Percentiles rank a stretch among this genome's conserved stretches.
Conservation (phyloP, 2,888 invertebrate species). For the Antheraea assamensis region DNA sequence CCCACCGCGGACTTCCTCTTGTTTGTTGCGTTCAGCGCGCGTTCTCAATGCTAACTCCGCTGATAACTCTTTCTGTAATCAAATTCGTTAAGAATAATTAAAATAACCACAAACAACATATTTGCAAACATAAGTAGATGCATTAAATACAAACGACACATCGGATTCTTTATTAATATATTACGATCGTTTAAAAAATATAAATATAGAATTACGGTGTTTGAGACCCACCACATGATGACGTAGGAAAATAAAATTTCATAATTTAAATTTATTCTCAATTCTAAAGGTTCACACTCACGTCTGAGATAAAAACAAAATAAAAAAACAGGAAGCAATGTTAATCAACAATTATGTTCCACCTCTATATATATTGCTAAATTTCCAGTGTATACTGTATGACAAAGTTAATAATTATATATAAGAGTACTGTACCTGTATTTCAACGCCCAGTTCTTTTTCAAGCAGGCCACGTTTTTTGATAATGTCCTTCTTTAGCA, state of each 20-base stretch:
- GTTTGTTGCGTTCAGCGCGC: conserved; percentile 87
- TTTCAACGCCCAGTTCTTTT: conserved; percentile 94
- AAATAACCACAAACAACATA: background rate
- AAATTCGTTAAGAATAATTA: conserved; percentile 1
- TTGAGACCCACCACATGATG: too few relatives aligned
- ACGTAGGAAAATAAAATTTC: too few relatives aligned
- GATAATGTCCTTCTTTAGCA: conserved; percentile 95
- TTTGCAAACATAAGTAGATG: background rate
- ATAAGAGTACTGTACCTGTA: conserved; percentile 83
- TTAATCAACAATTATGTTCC: too few relatives aligned
- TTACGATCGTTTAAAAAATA: too few relatives aligned
- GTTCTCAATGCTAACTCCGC: conserved; percentile 87
- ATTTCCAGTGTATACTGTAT: too few relatives aligned
- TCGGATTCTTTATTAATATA: too few relatives aligned
- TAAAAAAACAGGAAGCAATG: too few relatives aligned
- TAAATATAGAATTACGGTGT: too few relatives aligned
- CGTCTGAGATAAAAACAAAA: too few relatives aligned
- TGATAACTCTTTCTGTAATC: conserved; percentile 86
- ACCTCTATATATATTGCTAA: background rate
- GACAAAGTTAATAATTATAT: background rate
- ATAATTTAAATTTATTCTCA: too few relatives aligned
- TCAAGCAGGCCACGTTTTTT: conserved; percentile 94
- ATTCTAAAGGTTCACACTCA: too few relatives aligned
- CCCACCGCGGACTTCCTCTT: conserved; percentile 83
- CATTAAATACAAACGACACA: too few relatives aligned